phyloP scores from a whole-genome alignment of 2,797 vertebrate genomes.

The Loriculus beryllinus region DNA sequence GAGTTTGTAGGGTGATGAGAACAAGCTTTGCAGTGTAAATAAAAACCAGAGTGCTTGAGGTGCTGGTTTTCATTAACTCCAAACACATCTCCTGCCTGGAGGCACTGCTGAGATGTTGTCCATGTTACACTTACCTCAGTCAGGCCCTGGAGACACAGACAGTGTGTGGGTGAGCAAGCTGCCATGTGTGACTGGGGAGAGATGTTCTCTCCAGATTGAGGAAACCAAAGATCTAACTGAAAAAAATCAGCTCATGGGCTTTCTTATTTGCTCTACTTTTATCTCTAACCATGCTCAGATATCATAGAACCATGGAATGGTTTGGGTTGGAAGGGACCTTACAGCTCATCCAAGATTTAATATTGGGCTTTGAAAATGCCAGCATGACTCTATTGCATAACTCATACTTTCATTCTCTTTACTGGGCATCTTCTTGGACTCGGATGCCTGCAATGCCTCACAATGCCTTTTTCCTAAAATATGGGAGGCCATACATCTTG shows the following conservation, averaged over 20 bases:
- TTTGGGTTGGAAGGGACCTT: not conserved
- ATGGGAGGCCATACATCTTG: rapidly evolving
- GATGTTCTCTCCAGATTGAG: not conserved
- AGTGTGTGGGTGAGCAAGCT: not conserved
- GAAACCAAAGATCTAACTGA: not conserved
- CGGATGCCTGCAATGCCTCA: not conserved
- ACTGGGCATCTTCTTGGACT: not conserved
- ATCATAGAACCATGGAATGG: not conserved
- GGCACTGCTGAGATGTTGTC: not conserved
- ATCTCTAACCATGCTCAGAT: not conserved
- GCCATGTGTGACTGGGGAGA: not conserved
- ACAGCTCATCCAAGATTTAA: not conserved
- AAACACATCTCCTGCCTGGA: not conserved
- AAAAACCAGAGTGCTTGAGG: not conserved
- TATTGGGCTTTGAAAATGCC: not conserved
- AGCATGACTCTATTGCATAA: not conserved
- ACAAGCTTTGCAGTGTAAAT: not conserved
- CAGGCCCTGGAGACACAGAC: not conserved
- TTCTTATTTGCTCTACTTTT: not conserved
- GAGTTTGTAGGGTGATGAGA: not conserved
- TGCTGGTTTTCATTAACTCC: not conserved
- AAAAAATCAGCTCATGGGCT: not conserved
- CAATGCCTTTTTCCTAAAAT: not conserved
- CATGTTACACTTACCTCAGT: rapidly evolving
- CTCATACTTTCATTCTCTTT: not conserved